Evolutionary conservation across 2,797 vertebrate species (phyloP), one percentile per base, ranked within the genome.

Genomic region (Nyctalus aviator): DNA sequence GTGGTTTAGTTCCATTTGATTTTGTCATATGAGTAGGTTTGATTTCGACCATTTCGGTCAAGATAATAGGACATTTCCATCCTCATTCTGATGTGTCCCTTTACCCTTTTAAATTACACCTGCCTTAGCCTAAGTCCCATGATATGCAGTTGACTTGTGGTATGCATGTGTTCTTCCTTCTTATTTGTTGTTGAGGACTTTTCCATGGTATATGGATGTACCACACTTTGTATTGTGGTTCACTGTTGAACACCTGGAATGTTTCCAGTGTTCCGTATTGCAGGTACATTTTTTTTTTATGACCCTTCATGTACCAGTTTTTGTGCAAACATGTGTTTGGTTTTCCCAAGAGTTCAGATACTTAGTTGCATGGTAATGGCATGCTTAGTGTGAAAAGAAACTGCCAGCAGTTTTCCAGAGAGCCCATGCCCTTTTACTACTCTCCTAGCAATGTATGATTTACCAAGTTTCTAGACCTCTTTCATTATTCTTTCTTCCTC

Each of bases 331-430:
- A 5, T 66, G 66, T 57, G 3, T 95, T 86, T 89, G 68, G 15
- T 59, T 66, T 89, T 88, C 46, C 66, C 37, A 72, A 83, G 78
- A 76, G 30, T 73, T 6, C 23, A 94, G 64, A 78, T 96, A 32
- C 71, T 62, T 90, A 62, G 25, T 73, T 50, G 32, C 57, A 37
- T 79, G 48, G 2, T 90, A 72, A 87, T 27, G 77, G 50, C 68
- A 73, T 68, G 57, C 46, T 66, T 72, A 37, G 10, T 85, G 75
- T 84, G 57, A 21, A 57, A 57, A 35, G 62, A 77, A 77, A 68
- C 46, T 57, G 37, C 46, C 12, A 12, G 20, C 2, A 5, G 30
- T 48, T 91, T 68, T 44, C 23, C 48, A 46, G 35, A 53, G 32
- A 13, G 37, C 13, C 1, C 30, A 10, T 35, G 35, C 68, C 57